A percentile compares a stretch with the other conserved stretches of the same genome.
These are phyloP conservation scores for Alethe diademata DNA, from an alignment of 2,113 vertebrate genomes.

Conservation along the genomic window DNA sequence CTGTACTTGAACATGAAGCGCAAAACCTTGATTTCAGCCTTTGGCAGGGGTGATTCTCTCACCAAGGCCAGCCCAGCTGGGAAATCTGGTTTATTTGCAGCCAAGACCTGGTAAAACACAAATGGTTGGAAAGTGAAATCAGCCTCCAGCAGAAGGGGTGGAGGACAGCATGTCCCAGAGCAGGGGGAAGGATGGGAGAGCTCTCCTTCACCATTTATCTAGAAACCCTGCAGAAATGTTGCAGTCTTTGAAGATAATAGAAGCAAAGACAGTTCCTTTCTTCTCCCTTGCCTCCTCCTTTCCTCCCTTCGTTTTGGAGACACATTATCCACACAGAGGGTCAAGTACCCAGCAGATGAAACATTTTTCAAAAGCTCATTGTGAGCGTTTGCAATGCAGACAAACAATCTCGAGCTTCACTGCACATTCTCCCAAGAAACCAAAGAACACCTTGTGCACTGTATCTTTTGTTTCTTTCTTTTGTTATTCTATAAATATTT, in stretches of 20 bases:
- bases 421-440: background rate
- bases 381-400: background rate
- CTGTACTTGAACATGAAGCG: background rate
- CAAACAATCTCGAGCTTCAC: background rate
- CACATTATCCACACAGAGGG: background rate
- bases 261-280: background rate
- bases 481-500: background rate
- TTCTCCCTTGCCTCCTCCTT: constrained; percentile 14
- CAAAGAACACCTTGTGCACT: background rate
- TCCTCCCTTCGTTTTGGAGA: constrained; percentile 6
- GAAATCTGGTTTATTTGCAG: constrained; percentile 1
- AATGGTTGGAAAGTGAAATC: background rate
- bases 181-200: background rate
- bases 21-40: background rate
- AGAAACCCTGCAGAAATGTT: background rate
- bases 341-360: constrained; percentile 29
- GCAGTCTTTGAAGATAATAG: background rate
- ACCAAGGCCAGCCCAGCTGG: background rate
- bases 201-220: background rate
- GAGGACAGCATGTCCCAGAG: fast-evolving
- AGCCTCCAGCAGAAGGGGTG: background rate
- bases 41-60: background rate
- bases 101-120: background rate
- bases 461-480: background rate
- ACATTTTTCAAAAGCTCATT: constrained; percentile 9